Conservation (phyloP, 2,113 vertebrate species). For the Felis chaus region DNA sequence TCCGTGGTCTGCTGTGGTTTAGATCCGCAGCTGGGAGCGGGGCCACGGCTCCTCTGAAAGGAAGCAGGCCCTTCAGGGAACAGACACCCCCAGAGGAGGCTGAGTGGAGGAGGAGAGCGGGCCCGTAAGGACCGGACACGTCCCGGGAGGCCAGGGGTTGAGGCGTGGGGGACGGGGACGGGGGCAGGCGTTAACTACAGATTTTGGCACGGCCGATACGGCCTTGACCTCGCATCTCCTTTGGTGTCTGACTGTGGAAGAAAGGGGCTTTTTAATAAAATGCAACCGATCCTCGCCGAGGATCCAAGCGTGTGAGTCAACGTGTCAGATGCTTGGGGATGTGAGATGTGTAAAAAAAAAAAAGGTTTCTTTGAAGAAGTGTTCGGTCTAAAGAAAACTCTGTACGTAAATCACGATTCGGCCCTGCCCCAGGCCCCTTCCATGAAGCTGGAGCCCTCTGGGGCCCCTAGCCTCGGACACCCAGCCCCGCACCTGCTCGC, state of each 20-base stretch:
- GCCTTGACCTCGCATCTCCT: background rate
- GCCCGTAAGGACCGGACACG: background rate
- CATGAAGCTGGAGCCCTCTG: background rate
- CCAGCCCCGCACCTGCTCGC: background rate
- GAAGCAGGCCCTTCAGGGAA: background rate
- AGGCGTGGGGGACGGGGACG: accelerated
- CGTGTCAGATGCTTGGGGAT: background rate
- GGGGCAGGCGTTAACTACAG: background rate
- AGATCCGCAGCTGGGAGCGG: background rate
- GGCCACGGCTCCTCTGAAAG: background rate
- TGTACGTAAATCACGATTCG: background rate
- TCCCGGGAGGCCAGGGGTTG: background rate
- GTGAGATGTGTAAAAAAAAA: background rate
- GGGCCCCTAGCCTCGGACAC: background rate
- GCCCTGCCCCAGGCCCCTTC: background rate
- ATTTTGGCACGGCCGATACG: background rate
- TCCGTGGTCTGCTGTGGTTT: background rate
- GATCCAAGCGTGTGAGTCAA: background rate
- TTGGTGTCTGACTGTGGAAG: background rate
- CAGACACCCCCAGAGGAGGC: background rate
- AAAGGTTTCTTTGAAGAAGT: background rate
- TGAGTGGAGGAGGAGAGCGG: too few relatives aligned
- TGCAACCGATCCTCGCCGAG: background rate
- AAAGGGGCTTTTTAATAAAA: slow-evolving; percentile 32
- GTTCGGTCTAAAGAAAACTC: background rate